A percentile compares a stretch with the other conserved stretches of the same genome.
Conservation (phyloP, 2,797 vertebrate genomes). For the Falco biarmicus region DNA sequence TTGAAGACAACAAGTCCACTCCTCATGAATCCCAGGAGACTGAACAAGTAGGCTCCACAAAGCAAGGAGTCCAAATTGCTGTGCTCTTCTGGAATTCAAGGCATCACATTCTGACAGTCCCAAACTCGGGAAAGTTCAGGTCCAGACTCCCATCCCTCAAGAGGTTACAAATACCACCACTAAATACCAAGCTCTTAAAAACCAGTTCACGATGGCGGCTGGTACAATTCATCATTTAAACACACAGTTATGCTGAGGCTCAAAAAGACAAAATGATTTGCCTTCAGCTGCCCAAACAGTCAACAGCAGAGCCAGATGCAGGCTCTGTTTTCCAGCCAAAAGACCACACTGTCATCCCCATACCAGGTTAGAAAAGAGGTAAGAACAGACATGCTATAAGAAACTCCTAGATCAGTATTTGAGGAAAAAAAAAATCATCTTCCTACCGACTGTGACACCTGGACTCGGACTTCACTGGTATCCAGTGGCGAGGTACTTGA, state of each 20-base stretch:
- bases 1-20: neutral
- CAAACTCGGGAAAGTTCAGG: neutral
- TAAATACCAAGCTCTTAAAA: neutral
- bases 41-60: neutral
- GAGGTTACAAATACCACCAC: neutral
- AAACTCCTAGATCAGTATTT: neutral
- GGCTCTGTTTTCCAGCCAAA: neutral
- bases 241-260: neutral
- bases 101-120: neutral
- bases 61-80: neutral
- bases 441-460: slow-evolving; percentile 86
- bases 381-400: neutral
- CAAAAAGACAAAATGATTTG: neutral
- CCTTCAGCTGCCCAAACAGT: neutral
- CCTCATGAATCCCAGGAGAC: neutral
- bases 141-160: neutral
- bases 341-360: neutral
- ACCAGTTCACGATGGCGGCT: neutral
- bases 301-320: neutral
- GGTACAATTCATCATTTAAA: neutral
- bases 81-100: neutral
- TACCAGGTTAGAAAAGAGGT: neutral
- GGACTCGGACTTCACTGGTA: slow-evolving; percentile 84
- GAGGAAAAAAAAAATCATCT: neutral
- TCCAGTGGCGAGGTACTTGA: slow-evolving; percentile 78